A percentile compares a stretch with the other conserved stretches of the same genome.
Conservation (phyloP, 1,140 invertebrate genomes). For the Drosophila ercepeae region DNA sequence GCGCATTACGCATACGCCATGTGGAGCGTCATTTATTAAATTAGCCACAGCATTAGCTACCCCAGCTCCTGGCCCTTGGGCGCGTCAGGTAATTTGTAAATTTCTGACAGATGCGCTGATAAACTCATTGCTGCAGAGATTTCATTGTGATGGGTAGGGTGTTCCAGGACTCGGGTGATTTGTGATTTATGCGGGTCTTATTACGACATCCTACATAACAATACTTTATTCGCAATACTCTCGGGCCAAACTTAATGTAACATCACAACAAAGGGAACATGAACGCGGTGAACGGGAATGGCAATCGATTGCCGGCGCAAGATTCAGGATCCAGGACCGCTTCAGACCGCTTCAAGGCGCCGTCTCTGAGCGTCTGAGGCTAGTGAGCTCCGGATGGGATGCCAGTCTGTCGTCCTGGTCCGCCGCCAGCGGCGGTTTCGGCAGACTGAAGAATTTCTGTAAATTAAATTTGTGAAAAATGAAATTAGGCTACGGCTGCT, state of each 20-base stretch:
- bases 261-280: constrained; percentile 56
- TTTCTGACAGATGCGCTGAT: constrained; percentile 81
- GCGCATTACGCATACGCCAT: constrained; percentile 69
- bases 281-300: constrained; percentile 24
- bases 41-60: constrained; percentile 72
- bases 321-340: constrained; percentile 8
- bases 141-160: constrained; percentile 38
- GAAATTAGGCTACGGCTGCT: constrained; percentile 79
- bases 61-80: constrained; percentile 7
- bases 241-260: constrained; percentile 71
- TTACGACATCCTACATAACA: constrained; percentile 68
- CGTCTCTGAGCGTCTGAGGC: constrained; percentile 64
- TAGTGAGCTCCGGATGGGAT: constrained; percentile 62
- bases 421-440: constrained; percentile 63
- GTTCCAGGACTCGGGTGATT: constrained; percentile 18
- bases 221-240: constrained; percentile 81
- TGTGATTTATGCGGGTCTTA: constrained; percentile 71
- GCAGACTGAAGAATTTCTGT: constrained; percentile 83
- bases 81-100: constrained; percentile 79
- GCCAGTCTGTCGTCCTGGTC: constrained; percentile 38
- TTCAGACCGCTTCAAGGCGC: constrained; percentile 40
- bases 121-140: constrained; percentile 75
- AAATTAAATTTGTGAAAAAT: constrained; percentile 81
- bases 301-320: constrained; percentile 36
- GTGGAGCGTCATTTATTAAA: constrained; percentile 76